Evolutionary conservation across 2,888 invertebrate genomes (phyloP), one percentile per base, ranked within the genome.

Genomic region (Herminia tarsipennalis): DNA sequence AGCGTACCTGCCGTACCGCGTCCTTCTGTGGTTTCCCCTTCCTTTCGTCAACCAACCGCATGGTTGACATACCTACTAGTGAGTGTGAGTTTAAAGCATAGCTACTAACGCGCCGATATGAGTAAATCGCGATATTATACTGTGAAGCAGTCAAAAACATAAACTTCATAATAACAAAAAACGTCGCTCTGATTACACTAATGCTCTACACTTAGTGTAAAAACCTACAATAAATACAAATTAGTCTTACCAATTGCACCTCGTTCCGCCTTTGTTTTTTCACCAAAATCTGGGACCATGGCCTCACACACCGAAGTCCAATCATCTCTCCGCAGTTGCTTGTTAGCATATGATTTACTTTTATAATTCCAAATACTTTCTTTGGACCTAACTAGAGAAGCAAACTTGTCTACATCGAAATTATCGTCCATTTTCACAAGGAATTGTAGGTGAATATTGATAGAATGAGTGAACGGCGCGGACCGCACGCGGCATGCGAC

Each of bases 291-390:
- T 5, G 27, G 16, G 5, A 29, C 6, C 42, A 42, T 35, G 17
- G 5, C 18, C 35, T 35, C 13, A 29, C 42, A 42, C 6, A 42
- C 16, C 6, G 10, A 4, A 3, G 17, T 3, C 42, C 42, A 42
- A 32, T 42, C 42, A 3, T 35, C 27, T 18, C 10, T 42, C 6
- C 42, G 22, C 6, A 22, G 28, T 13, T 5, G 2, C 10, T 42
- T 42, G 12, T 42, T 35, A 9, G 14, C 14, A 12, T 42, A 42
- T 6, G 21, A 28, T 20, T 21, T 6, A 14, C 42, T 18, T 21
- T 29, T 42, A 16, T 42, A 42, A 13, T 42, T 42, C 42, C 42
- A 42, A 22, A 42, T 35, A 35, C 42, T 42, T 24, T 42, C 35
- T 29, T 42, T 42, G 5, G 3, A 12, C 24, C 35, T 13, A 24